These are phyloP conservation scores for Pedionomus torquatus DNA, from an alignment of 2,113 vertebrate species.

Conservation along the genomic window DNA sequence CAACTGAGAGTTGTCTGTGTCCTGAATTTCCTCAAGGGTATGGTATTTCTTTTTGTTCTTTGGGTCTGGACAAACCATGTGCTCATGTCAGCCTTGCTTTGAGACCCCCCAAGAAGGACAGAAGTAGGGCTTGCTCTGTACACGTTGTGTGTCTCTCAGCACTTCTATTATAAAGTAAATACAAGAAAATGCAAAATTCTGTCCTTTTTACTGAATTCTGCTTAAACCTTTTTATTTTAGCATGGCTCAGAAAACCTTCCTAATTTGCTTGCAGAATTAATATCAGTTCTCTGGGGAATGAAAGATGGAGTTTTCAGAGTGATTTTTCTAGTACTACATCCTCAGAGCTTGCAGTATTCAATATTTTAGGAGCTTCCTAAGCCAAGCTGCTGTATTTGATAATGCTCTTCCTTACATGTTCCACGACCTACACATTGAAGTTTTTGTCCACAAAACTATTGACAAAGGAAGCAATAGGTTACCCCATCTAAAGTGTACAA, in stretches of 20 bases:
- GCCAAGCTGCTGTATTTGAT: accelerated
- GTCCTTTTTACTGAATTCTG: background rate
- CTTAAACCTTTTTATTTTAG: background rate
- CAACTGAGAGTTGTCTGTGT: background rate
- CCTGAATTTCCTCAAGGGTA: background rate
- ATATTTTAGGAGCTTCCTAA: background rate
- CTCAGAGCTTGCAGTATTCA: background rate
- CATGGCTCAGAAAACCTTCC: background rate
- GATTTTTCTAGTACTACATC: background rate
- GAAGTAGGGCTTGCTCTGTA: background rate
- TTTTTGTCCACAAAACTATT: background rate
- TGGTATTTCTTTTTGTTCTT: background rate
- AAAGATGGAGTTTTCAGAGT: background rate
- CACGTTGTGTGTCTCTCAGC: background rate
- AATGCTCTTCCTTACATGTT: background rate
- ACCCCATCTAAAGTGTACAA: background rate
- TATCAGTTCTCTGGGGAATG: background rate
- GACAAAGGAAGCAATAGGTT: background rate
- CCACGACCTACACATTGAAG: background rate
- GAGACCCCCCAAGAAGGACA: background rate
- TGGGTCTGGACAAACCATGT: background rate
- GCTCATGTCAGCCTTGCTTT: background rate
- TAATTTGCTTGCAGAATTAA: background rate
- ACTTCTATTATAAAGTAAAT: background rate
- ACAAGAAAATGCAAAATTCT: background rate